Evolutionary conservation across 2,113 vertebrate species (phyloP).

Genomic region (Alethe castanea): DNA sequence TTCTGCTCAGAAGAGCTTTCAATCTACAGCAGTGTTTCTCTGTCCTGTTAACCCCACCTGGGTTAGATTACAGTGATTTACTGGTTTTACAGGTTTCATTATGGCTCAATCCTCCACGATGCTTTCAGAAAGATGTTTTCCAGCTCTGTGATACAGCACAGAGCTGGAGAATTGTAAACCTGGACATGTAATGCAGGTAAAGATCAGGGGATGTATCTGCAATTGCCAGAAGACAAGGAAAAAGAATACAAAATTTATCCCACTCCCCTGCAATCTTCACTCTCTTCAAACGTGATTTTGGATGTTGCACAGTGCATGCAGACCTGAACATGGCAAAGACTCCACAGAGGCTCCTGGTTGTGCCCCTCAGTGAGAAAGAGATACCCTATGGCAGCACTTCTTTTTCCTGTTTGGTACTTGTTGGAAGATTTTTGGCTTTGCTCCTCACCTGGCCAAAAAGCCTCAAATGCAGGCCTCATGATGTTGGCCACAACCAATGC

Average conservation of each 20-base stretch:
- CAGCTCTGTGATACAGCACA: not conserved
- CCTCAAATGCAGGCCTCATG: not conserved
- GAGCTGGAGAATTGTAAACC: not conserved
- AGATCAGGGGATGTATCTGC: not conserved
- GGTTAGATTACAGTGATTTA: not conserved
- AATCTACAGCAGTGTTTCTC: not conserved
- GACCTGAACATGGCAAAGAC: not conserved
- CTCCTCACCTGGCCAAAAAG: not conserved
- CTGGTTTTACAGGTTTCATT: not conserved
- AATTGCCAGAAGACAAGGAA: not conserved
- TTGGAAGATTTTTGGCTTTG: not conserved
- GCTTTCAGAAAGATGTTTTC: not conserved
- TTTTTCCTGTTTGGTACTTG: not conserved
- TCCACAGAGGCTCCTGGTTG: not conserved
- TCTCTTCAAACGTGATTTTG: not conserved
- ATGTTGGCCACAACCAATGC: fast-evolving
- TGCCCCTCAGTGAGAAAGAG: not conserved
- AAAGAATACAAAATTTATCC: not conserved
- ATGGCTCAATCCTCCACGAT: not conserved
- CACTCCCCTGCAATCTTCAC: not conserved
- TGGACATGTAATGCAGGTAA: not conserved
- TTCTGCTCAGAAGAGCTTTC: not conserved
- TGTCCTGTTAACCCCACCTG: not conserved
- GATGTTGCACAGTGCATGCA: not conserved
- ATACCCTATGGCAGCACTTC: not conserved